Conservation (phyloP, 2,113 vertebrate genomes). For the Felis catus region F.catus_Fca126_mat1.0 CM031419.1:204470001-204470500, state of each 20-base stretch:
- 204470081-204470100: neutral
- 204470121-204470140: neutral
- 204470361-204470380: too few species aligned
- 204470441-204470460: too few species aligned
- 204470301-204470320: neutral
- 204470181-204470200: neutral
- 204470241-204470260: neutral
- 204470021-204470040: slow-evolving; percentile 34
- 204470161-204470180: neutral
- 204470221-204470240: neutral
- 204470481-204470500: too few species aligned
- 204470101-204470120: neutral
- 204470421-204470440: too few species aligned
- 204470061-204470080: neutral
- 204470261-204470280: neutral
- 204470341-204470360: neutral
- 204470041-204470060: neutral
- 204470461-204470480: too few species aligned
- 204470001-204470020: neutral
- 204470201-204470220: neutral
- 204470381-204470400: too few species aligned
- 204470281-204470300: neutral
- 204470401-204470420: too few species aligned
- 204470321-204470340: neutral
- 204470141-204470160: neutral